Conservation (phyloP, 2,888 invertebrate species). For the Patella pellucida region DNA sequence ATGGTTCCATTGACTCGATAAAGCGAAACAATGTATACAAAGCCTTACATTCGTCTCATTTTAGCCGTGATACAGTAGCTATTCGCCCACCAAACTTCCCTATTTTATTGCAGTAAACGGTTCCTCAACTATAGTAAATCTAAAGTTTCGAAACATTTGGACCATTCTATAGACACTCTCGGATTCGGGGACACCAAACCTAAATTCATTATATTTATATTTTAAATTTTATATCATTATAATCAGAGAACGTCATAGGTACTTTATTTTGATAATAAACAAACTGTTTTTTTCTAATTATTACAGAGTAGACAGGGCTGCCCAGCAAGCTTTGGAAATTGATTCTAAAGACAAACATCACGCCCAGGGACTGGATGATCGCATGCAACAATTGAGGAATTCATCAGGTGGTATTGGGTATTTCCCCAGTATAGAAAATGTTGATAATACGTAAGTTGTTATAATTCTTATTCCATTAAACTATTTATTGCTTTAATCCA, state of each 20-base stretch:
- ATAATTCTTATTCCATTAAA: not conserved
- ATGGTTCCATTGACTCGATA: not conserved
- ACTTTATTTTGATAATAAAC: not conserved
- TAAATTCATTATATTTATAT: too few relatives aligned
- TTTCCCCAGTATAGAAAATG: slow-evolving; percentile 64
- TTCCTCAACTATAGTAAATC: too few relatives aligned
- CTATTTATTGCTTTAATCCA: not conserved
- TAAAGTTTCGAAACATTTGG: too few relatives aligned
- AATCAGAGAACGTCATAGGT: too few relatives aligned
- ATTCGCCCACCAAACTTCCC: too few relatives aligned
- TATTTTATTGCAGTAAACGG: too few relatives aligned
- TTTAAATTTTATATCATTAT: too few relatives aligned
- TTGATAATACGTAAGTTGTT: slow-evolving; percentile 66
- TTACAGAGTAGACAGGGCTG: slow-evolving; percentile 66
- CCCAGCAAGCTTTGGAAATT: slow-evolving; percentile 84
- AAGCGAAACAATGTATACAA: not conserved
- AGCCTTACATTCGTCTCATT: too few relatives aligned
- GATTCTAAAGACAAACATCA: slow-evolving; percentile 91
- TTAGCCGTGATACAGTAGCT: too few relatives aligned
- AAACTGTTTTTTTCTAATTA: not conserved
- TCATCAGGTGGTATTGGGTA: slow-evolving; percentile 62
- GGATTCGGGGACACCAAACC: too few relatives aligned
- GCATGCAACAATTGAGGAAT: slow-evolving; percentile 65
- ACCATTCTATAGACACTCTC: too few relatives aligned
- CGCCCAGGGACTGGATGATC: slow-evolving; percentile 74